phyloP scores from a whole-genome alignment of 2,888 invertebrate genomes.

The Theodoxus fluviatilis region DNA sequence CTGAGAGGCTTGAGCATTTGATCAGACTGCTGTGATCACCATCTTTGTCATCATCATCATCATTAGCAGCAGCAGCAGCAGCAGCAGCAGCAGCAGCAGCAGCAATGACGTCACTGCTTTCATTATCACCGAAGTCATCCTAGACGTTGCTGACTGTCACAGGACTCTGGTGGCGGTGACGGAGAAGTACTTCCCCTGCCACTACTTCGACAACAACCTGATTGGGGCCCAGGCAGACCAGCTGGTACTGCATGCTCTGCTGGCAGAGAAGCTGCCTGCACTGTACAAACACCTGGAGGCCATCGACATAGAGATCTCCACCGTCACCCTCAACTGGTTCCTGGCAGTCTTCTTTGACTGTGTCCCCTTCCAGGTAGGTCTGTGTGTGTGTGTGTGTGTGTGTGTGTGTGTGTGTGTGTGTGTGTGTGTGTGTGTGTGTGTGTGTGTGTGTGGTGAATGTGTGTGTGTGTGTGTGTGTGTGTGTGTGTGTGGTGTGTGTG shows the following conservation, averaged over 20 bases:
- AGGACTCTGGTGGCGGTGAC: slow-evolving; percentile 69
- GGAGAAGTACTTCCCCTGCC: slow-evolving; percentile 67
- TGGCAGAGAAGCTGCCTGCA: slow-evolving; percentile 66
- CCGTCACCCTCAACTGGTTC: slow-evolving; percentile 70
- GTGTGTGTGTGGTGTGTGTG: not conserved
- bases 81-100: slow-evolving; percentile 6
- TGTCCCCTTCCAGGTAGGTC: slow-evolving; percentile 68
- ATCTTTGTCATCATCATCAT: slow-evolving; percentile 1
- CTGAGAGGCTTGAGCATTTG: too few species aligned
- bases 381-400: not conserved
- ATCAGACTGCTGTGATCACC: too few species aligned
- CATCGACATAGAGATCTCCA: slow-evolving; percentile 69
- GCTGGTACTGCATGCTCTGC: slow-evolving; percentile 67
- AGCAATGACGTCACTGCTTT: not conserved
- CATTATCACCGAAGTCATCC: too few species aligned
- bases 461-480: not conserved
- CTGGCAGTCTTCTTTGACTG: slow-evolving; percentile 69
- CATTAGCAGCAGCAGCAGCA: not conserved
- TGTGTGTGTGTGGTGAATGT: not conserved
- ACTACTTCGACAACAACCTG: slow-evolving; percentile 68
- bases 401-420: not conserved
- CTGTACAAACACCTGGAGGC: slow-evolving; percentile 66
- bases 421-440: not conserved
- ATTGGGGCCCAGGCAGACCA: slow-evolving; percentile 69
- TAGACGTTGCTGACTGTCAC: too few species aligned